Evolutionary conservation across 1,140 invertebrate species (phyloP), one percentile per base, ranked within the genome.

Genomic region (Ceratina calcarata): DNA sequence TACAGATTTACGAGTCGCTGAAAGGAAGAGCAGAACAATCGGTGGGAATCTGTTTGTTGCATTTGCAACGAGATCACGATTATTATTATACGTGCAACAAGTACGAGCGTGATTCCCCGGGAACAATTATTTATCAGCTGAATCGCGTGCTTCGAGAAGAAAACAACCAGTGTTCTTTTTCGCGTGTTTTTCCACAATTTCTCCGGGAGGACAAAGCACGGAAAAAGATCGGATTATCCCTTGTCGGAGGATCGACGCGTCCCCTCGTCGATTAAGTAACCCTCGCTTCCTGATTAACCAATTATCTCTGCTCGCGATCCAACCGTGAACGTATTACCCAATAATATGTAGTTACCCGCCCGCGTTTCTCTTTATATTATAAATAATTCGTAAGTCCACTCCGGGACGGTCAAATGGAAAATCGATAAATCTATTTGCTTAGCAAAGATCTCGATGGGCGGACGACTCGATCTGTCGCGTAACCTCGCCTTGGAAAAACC

Each of bases 311-410:
- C 76, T 20, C 67, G 69, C 75, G 75, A 77, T 24, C 71, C 27
- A 81, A 73, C 74, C 69, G 77, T 71, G 64, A 32, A 69, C 74
- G 74, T 45, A 24, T 83, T 83, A 70, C 73, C 15, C 68, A 83
- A 83, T 62, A 57, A 53, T 70, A 57, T 62, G 6, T 24, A 45
- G 37, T 45, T 45, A 45, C 37, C 37, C 69, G n/a, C 45, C 4
- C 65, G 71, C 68, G 68, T 84, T 84, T 81, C 82, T 85, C 78
- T 77, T 85, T 10, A 69, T 10, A 69, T 84, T 81, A 71, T 60
- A 61, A 73, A 80, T 74, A 72, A 67, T 76, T 20, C 24, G 37
- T 45, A 10, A 45, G 10, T 45, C 37, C 37, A 45, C 37, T 32
- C 27, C 18, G 18, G 55, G 68, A 80, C 80, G 68, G 71, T 69